Evolutionary conservation across 2,113 vertebrate species (phyloP).

Genomic region (Pongo pygmaeus): DNA sequence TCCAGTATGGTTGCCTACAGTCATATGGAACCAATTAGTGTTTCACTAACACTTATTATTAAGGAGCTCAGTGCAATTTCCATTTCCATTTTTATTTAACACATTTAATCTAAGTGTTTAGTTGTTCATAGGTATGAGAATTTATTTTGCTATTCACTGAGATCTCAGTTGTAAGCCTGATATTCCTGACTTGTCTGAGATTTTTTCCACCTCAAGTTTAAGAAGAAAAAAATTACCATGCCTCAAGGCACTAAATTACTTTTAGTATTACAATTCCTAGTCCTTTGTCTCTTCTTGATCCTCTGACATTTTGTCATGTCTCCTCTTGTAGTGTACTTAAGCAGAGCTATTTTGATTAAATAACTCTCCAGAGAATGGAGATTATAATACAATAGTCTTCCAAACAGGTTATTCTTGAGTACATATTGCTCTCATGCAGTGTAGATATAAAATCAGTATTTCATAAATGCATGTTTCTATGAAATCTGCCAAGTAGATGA

Average conservation of each 20-base stretch:
- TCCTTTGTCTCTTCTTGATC: conserved; percentile 72
- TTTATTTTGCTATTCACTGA: conserved; percentile 67
- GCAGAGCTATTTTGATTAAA: conserved; percentile 82
- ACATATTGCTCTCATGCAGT: conserved; percentile 60
- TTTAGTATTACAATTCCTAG: conserved; percentile 55
- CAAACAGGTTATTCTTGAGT: conserved; percentile 78
- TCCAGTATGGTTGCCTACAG: neutral
- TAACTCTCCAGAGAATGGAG: conserved; percentile 74
- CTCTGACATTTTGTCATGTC: conserved; percentile 68
- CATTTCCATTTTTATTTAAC: conserved; percentile 69
- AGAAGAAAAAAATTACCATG: conserved; percentile 51
- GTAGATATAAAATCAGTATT: conserved; percentile 74
- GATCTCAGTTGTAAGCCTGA: conserved; percentile 38
- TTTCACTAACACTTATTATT: conserved; percentile 44
- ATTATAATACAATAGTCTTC: conserved; percentile 76
- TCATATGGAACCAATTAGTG: conserved; percentile 18
- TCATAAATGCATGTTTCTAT: conserved; percentile 77
- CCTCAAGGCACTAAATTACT: conserved; percentile 63
- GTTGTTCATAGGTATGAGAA: conserved; percentile 1
- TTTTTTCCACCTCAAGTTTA: conserved; percentile 34
- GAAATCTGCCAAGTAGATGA: conserved; percentile 68
- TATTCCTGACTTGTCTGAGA: conserved; percentile 28
- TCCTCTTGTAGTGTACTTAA: conserved; percentile 76
- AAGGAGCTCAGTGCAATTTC: conserved; percentile 15
- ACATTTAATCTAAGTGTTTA: conserved; percentile 54